phyloP scores from a whole-genome alignment of 2,113 vertebrate genomes.

The Donacobius atricapilla region DNA sequence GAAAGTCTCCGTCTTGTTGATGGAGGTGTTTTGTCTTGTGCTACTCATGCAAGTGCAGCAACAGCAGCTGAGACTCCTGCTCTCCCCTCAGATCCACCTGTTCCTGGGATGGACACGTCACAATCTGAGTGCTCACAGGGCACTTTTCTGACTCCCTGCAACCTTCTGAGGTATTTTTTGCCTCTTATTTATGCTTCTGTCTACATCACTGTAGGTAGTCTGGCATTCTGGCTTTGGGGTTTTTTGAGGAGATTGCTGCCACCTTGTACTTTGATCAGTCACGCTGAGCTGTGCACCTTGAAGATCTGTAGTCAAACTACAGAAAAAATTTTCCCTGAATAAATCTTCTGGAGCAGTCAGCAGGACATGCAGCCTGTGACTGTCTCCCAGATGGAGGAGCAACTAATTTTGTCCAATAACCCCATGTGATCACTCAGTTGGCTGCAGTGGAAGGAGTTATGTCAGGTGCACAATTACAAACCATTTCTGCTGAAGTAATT shows the following conservation, averaged over 20 bases:
- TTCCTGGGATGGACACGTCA: not conserved
- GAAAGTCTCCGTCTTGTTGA: not conserved
- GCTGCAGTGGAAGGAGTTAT: not conserved
- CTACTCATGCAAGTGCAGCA: not conserved
- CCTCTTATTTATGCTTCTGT: not conserved
- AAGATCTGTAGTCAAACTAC: not conserved
- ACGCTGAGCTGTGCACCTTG: not conserved
- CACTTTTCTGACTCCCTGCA: not conserved
- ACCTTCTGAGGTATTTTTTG: not conserved
- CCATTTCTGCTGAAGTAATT: slow-evolving; percentile 37
- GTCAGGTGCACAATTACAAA: slow-evolving; percentile 23
- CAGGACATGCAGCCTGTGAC: not conserved
- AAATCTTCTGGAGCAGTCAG: not conserved
- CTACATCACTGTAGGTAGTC: not conserved
- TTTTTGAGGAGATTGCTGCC: not conserved
- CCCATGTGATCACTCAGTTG: slow-evolving; percentile 16
- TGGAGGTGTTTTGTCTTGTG: slow-evolving; percentile 11
- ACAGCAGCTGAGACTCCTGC: not conserved
- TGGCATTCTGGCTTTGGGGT: not conserved
- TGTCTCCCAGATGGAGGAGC: slow-evolving; percentile 20
- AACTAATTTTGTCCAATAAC: slow-evolving; percentile 31
- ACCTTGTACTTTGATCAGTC: not conserved
- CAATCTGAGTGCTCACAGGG: not conserved
- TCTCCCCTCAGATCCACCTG: not conserved
- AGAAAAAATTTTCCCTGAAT: not conserved